Conservation (phyloP, 2,888 invertebrate species). For the Drosophila fungiperda region DNA sequence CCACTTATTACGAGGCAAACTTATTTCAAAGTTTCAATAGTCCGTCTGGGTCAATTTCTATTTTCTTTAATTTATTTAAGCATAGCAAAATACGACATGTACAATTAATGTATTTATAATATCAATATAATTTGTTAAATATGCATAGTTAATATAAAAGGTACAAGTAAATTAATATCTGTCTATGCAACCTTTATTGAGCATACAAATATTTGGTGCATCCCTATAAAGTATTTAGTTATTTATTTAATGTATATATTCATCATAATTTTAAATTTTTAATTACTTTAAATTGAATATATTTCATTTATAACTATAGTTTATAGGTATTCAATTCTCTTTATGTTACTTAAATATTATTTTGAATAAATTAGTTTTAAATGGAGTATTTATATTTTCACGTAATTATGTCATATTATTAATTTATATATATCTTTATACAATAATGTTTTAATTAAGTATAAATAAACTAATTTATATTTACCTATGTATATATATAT, state of each 20-base stretch:
- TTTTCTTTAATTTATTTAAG: neutral
- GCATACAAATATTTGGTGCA: neutral
- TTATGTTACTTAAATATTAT: too few relatives aligned
- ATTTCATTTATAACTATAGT: neutral
- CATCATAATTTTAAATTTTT: neutral
- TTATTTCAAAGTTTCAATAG: slow-evolving; percentile 1
- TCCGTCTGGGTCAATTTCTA: neutral
- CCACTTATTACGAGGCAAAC: slow-evolving; percentile 31
- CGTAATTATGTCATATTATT: neutral
- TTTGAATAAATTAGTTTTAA: neutral
- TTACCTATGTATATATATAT: neutral
- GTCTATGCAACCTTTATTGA: neutral
- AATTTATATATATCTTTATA: neutral
- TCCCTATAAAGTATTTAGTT: neutral
- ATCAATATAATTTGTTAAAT: neutral
- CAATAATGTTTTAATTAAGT: neutral
- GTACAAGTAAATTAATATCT: neutral
- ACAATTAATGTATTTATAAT: neutral
- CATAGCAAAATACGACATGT: neutral
- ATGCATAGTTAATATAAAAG: neutral
- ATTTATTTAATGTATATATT: too few relatives aligned
- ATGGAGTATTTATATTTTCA: neutral
- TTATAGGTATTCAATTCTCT: neutral
- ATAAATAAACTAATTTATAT: neutral
- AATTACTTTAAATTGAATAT: neutral